A percentile compares a stretch with the other conserved stretches of the same genome.
Conservation (phyloP, 2,113 vertebrate species). For the Saimiri boliviensis region DNA sequence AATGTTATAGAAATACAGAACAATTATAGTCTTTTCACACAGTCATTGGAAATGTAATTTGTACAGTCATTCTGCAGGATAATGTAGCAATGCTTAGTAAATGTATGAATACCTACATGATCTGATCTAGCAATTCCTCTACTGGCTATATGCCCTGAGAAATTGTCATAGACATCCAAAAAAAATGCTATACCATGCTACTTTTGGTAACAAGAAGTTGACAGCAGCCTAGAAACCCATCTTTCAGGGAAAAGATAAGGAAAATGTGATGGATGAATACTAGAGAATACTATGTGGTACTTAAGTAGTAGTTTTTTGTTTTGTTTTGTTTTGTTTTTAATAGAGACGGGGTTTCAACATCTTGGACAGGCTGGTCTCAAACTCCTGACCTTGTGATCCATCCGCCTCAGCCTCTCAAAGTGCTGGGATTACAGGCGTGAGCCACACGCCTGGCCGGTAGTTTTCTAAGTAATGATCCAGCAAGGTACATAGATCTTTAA, state of each 20-base stretch:
- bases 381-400: no score
- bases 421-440: no score
- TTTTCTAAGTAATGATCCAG: background rate
- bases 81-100: background rate
- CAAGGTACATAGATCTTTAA: background rate
- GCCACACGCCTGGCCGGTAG: no score
- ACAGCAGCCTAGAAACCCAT: background rate
- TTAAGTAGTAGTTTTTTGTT: background rate
- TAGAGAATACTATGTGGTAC: background rate
- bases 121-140: background rate
- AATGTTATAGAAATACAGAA: background rate
- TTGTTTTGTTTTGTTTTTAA: no score
- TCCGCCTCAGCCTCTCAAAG: no score
- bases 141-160: background rate
- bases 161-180: background rate
- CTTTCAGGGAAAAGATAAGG: background rate
- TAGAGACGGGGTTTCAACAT: no score
- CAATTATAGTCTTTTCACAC: background rate
- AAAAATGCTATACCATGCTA: background rate
- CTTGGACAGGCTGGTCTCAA: no score
- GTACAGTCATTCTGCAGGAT: background rate
- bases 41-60: background rate
- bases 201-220: background rate
- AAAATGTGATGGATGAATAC: background rate
- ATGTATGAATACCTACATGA: background rate